Conservation (phyloP, 2,113 vertebrate species). For the Nanorana parkeri region DNA sequence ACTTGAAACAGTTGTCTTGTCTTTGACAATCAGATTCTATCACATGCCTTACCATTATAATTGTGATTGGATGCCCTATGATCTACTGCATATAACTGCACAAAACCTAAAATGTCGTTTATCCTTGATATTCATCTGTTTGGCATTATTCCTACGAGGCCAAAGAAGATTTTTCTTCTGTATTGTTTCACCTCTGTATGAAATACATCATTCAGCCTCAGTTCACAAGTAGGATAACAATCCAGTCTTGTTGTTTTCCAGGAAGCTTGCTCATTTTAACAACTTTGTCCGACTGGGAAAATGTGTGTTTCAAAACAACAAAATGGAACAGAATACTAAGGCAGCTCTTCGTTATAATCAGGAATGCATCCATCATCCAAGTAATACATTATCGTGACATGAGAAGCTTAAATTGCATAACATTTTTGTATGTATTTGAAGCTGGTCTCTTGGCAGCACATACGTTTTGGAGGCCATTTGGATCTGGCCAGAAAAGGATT, state of each 20-base stretch:
- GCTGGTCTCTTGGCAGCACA: slow-evolving; percentile 34
- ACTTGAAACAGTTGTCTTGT: too few species aligned
- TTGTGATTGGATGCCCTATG: too few species aligned
- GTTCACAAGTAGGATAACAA: too few species aligned
- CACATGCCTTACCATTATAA: too few species aligned
- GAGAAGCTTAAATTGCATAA: slow-evolving; percentile 22
- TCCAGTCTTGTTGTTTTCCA: too few species aligned
- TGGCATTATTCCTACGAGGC: too few species aligned
- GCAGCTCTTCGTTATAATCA: neutral
- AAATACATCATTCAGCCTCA: neutral
- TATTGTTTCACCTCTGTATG: too few species aligned
- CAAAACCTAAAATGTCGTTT: too few species aligned
- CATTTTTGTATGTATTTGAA: slow-evolving; percentile 24
- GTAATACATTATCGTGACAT: slow-evolving; percentile 5
- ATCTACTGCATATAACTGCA: too few species aligned
- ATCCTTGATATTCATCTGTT: too few species aligned
- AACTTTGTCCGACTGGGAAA: neutral
- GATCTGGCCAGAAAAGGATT: slow-evolving; percentile 29
- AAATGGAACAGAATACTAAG: neutral
- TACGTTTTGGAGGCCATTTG: slow-evolving; percentile 32
- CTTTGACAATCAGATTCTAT: too few species aligned
- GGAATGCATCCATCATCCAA: neutral
- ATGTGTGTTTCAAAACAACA: neutral
- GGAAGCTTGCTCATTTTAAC: neutral
- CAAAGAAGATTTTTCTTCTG: too few species aligned